These are phyloP conservation scores for Hiodon tergisus DNA, from an alignment of 2,113 vertebrate genomes.

Conservation along the genomic window DNA sequence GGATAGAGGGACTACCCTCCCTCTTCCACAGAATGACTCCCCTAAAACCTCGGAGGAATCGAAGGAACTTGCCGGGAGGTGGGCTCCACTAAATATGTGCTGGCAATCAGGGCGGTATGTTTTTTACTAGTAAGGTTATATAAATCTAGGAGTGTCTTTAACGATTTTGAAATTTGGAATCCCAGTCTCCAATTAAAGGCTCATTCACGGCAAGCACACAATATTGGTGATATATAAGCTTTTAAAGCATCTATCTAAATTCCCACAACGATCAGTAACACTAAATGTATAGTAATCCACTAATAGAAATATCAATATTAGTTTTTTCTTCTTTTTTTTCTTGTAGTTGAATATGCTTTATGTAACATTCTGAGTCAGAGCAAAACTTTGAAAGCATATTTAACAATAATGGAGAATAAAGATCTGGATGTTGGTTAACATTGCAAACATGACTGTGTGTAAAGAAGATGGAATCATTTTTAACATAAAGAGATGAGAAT, in stretches of 20 bases:
- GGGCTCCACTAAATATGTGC: conserved; percentile 33
- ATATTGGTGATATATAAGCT: conserved; percentile 13
- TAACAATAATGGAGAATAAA: no score
- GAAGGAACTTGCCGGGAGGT: conserved; percentile 24
- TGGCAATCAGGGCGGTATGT: conserved; percentile 43
- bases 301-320: no score
- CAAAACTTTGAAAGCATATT: no score
- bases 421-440: background rate
- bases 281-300: no score
- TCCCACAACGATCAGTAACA: no score
- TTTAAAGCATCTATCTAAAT: background rate
- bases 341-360: background rate
- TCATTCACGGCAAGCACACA: conserved; percentile 14
- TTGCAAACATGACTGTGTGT: background rate
- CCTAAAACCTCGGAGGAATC: conserved; percentile 40
- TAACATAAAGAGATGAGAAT: no score
- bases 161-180: conserved; percentile 27
- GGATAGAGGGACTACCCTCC: conserved; percentile 35
- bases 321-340: background rate
- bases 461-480: no score
- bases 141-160: conserved; percentile 34
- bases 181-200: conserved; percentile 34
- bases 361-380: background rate
- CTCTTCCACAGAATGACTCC: conserved; percentile 37
- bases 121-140: conserved; percentile 41